Base-by-base conservation (phyloP, 2,797 vertebrate genomes). In the Sebastes nivosus region DNA sequence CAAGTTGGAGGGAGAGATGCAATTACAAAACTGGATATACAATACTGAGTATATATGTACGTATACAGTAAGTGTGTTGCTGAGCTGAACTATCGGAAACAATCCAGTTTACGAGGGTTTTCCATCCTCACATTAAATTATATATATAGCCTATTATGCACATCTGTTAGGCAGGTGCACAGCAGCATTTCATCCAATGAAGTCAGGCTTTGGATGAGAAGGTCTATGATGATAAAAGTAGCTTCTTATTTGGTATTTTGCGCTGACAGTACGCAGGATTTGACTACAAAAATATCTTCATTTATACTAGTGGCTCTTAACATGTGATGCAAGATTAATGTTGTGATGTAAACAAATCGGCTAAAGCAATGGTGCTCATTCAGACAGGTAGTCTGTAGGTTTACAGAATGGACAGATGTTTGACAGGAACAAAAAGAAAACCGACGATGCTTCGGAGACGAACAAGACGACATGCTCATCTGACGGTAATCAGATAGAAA, bases 151-250 rank as follows among this genome's bases (percentile, higher is more conserved):
- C 55, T 27, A 12, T 5, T 50, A 27, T 27, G 57, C 13, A 16
- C 57, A 18, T 59, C 7, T 16, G 24, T 27, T 16, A 29, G 58
- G 58, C 58, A 10, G 58, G 1, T 60, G 55, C 55, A 57, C 5
- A 22, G 54, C 54, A 4, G 54, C 54, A 55, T 55, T 22, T 24
- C 54, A 55, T 13, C n/a, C 22, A 25, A 14, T 0, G 59, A 34
- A 4, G 29, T 34, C 20, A 10, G 29, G 59, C 29, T 61, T 12
- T 61, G 16, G 16, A n/a, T 0, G 18, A 59, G 58, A 59, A 25
- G 57, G 24, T 58, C 8, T 59, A 27, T 8, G 25, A 30, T 4
- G 18, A 0, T 20, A 10, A 10, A 0, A 20, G 16, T n/a, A 20
- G 59, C 27, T 32, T 60, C 4, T 30, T 29, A 29, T 8, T 10